phyloP scores from a whole-genome alignment of 2,888 invertebrate genomes.

The Cerceris rybyensis region DNA sequence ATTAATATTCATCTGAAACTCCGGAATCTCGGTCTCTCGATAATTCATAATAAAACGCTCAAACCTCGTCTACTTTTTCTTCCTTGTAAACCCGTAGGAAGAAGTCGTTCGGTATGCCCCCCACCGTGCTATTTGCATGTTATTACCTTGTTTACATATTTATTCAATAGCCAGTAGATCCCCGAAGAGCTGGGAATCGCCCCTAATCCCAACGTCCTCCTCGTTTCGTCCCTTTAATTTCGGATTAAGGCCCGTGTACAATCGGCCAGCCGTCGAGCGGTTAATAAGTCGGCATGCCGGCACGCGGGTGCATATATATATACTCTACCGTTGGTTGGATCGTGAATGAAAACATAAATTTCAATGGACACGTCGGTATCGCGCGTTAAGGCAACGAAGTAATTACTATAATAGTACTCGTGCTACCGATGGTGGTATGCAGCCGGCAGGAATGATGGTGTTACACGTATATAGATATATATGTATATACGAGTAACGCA shows the following conservation, averaged over 20 bases:
- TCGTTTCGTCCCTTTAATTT: slow-evolving; percentile 68
- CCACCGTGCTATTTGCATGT: slow-evolving; percentile 78
- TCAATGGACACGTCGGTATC: slow-evolving; percentile 50
- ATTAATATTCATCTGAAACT: background rate
- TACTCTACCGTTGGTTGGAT: slow-evolving; percentile 29
- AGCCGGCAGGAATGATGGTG: background rate
- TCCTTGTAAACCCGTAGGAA: slow-evolving; percentile 28
- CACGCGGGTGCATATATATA: slow-evolving; percentile 12
- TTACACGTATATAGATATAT: background rate
- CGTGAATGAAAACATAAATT: slow-evolving; percentile 58
- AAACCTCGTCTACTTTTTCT: slow-evolving; percentile 16
- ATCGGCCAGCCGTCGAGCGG: slow-evolving; percentile 42
- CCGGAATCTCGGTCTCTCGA: background rate
- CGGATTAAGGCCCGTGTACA: slow-evolving; percentile 62
- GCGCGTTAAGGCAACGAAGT: slow-evolving; percentile 57
- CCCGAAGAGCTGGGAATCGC: slow-evolving; percentile 58
- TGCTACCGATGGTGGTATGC: slow-evolving; percentile 24
- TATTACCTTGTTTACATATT: slow-evolving; percentile 79
- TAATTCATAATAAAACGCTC: slow-evolving; percentile 44
- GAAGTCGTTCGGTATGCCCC: slow-evolving; percentile 36
- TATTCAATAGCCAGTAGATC: slow-evolving; percentile 70
- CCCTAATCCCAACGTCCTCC: slow-evolving; percentile 56
- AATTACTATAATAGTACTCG: slow-evolving; percentile 40
- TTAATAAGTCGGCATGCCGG: slow-evolving; percentile 58
- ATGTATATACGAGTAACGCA: background rate